Evolutionary conservation across 2,113 vertebrate species (phyloP).

Genomic region (Eubucco bourcierii): DNA sequence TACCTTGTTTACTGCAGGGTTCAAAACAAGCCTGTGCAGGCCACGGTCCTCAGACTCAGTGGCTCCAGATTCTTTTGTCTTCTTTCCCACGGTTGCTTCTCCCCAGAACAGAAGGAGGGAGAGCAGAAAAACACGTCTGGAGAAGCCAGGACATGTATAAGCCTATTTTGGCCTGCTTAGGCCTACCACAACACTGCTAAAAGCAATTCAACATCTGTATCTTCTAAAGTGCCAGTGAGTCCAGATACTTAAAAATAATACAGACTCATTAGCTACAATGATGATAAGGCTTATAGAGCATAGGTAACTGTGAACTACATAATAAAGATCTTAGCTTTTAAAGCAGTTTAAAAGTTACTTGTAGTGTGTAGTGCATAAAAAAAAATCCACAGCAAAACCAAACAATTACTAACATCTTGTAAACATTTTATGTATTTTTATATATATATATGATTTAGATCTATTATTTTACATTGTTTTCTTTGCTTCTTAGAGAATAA

Average conservation of each 20-base stretch:
- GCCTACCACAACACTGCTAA: neutral
- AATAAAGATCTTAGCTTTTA: slow-evolving; percentile 12
- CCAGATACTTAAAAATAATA: slow-evolving; percentile 43
- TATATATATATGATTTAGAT: neutral
- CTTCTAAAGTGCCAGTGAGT: slow-evolving; percentile 35
- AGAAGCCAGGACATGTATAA: too few relatives aligned
- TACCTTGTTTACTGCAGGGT: too few relatives aligned
- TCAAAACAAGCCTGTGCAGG: too few relatives aligned
- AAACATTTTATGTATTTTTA: slow-evolving; percentile 12
- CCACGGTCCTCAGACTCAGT: too few relatives aligned
- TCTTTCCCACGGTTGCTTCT: too few relatives aligned
- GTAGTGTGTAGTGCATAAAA: neutral
- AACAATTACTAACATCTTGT: neutral
- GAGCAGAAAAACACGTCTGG: too few relatives aligned
- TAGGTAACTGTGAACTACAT: slow-evolving; percentile 30
- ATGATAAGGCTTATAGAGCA: slow-evolving; percentile 8
- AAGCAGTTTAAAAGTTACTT: slow-evolving; percentile 18
- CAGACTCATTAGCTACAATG: slow-evolving; percentile 27
- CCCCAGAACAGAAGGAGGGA: too few relatives aligned
- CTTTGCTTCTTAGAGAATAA: neutral
- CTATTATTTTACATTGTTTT: neutral
- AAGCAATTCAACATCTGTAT: slow-evolving; percentile 47
- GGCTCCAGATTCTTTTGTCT: too few relatives aligned
- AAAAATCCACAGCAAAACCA: neutral
- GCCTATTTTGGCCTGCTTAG: too few relatives aligned